Evolutionary conservation across 2,888 invertebrate species (phyloP), one percentile per base, ranked within the genome.

Genomic region (Cheilosia variabilis): DNA sequence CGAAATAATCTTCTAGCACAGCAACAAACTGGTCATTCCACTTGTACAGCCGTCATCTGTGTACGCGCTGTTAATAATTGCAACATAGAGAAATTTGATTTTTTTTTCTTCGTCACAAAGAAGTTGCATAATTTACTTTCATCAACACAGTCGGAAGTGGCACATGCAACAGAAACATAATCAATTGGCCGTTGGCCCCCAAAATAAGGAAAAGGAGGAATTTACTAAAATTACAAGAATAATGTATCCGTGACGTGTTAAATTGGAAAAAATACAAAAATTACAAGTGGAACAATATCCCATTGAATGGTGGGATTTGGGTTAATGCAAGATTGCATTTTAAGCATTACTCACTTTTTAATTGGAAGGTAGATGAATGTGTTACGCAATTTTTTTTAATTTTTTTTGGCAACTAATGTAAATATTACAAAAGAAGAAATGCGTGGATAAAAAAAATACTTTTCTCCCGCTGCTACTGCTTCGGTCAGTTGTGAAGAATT

Each of bases 201-300:
- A 24, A 4, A 24, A 50, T 22, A 2, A 0, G 24, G 4, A 15
- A 24, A 22, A 24, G 0, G 5, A 52, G 2, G 15, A 63, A 53
- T 22, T 19, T 9, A 43, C 10, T 15, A 58, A 24, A 24, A 41
- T 41, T 41, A 50, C 37, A n/a, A 15, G 19, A n/a, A 47, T 19
- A 41, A 75, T 50, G 13, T 47, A 50, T 65, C 27, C 43, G 9
- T 50, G 76, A 76, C 76, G 76, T 66, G 63, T 63, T n/a, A 17
- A 52, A 58, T 43, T 83, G 50, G 68, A 19, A 83, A 76, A 78
- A 9, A 68, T 68, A 66, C 57, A 78, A 66, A 62, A 83, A 83
- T 66, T 58, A 31, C 15, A 45, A 68, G 19, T 31, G 43, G 45
- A 52, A 43, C 37, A 13, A 17, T 37, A 17, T 17, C n/a, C 9